Conservation (phyloP, 2,797 vertebrate genomes). For the Echeneis naucrates region DNA sequence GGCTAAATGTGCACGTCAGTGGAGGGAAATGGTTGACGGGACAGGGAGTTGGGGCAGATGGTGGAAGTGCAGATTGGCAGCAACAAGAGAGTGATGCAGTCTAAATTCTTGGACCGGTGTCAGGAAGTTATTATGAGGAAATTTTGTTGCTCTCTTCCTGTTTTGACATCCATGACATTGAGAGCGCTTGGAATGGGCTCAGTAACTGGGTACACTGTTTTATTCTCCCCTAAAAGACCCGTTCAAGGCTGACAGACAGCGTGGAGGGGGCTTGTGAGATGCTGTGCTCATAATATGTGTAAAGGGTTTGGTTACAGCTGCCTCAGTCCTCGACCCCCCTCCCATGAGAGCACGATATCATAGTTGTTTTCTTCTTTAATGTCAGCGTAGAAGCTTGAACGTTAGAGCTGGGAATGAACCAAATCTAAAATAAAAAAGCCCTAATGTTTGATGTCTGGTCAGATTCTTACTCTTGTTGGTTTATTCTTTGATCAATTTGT, state of each 20-base stretch:
- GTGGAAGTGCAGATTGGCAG: slow-evolving; percentile 55
- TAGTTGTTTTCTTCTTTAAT: neutral
- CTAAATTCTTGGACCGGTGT: slow-evolving; percentile 61
- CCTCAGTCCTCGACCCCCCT: slow-evolving; percentile 5
- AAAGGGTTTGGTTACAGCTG: slow-evolving; percentile 24
- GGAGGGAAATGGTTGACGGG: slow-evolving; percentile 21
- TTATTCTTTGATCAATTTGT: neutral
- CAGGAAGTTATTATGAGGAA: slow-evolving; percentile 78
- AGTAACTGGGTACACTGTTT: slow-evolving; percentile 29
- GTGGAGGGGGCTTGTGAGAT: neutral
- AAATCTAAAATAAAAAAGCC: too few species aligned
- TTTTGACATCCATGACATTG: slow-evolving; percentile 68
- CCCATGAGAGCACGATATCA: neutral
- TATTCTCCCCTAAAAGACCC: slow-evolving; percentile 11
- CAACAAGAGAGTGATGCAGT: slow-evolving; percentile 42
- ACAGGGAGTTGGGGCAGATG: slow-evolving; percentile 44
- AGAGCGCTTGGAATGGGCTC: slow-evolving; percentile 46
- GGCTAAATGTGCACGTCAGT: neutral
- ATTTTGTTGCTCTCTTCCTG: slow-evolving; percentile 76
- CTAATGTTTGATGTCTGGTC: neutral
- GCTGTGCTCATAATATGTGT: slow-evolving; percentile 18
- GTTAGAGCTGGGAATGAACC: slow-evolving; percentile 13
- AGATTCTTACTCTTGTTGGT: neutral
- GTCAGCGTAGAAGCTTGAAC: neutral
- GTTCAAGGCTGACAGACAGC: neutral